These are phyloP conservation scores for Thereva nobilitata DNA, from an alignment of 2,888 invertebrate genomes.

Conservation along the genomic window DNA sequence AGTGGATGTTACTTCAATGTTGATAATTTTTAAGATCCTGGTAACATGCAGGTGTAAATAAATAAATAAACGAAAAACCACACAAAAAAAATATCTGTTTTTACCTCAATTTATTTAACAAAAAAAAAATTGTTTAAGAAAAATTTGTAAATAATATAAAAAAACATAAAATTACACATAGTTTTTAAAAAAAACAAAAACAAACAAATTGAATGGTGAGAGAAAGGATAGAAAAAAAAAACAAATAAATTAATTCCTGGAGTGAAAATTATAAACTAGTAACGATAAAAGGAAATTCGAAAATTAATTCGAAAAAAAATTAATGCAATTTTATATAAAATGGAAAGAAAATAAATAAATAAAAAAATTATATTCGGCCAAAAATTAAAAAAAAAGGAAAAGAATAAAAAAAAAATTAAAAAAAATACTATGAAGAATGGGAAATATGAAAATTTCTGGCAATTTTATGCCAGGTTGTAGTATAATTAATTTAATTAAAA, in stretches of 20 bases:
- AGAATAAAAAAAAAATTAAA: no score
- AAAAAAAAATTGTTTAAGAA: slow-evolving; percentile 8
- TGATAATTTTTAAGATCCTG: not conserved
- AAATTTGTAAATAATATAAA: slow-evolving; percentile 21
- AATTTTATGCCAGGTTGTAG: slow-evolving; percentile 35
- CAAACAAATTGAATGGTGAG: no score
- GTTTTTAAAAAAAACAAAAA: no score
- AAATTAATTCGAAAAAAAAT: slow-evolving; percentile 22
- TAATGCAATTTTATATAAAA: slow-evolving; percentile 3
- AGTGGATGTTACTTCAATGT: slow-evolving; percentile 1
- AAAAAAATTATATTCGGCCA: slow-evolving; percentile 26
- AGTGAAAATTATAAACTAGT: slow-evolving; percentile 1
- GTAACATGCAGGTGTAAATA: slow-evolving; percentile 13
- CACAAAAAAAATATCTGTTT: slow-evolving; percentile 1
- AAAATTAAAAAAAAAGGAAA: not conserved
- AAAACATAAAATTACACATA: no score
- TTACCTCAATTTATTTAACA: slow-evolving; percentile 15
- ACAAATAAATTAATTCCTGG: slow-evolving; percentile 3
- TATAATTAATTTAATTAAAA: slow-evolving; percentile 13
- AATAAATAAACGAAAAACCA: not conserved
- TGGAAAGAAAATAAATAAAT: slow-evolving; percentile 1
- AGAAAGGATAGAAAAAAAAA: no score
- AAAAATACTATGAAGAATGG: no score
- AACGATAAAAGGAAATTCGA: slow-evolving; percentile 12
- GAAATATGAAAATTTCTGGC: slow-evolving; percentile 20